Percentiles rank a stretch among this genome's conserved stretches.
phyloP scores from a whole-genome alignment of 2,888 invertebrate genomes.

The Stenodera caucasica region DNA sequence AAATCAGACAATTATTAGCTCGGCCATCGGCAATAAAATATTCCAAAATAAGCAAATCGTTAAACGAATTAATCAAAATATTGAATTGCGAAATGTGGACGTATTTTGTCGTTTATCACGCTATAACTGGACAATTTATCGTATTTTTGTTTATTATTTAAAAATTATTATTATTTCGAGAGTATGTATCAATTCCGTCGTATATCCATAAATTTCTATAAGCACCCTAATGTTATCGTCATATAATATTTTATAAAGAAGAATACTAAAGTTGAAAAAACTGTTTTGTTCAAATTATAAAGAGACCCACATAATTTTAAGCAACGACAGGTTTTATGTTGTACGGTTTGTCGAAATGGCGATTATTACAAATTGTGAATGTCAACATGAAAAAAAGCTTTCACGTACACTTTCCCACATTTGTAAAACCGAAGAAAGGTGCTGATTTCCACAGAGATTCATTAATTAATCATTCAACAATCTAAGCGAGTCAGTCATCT shows the following conservation, averaged over 20 bases:
- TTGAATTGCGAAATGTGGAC: background rate
- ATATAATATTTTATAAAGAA: constrained; percentile 5
- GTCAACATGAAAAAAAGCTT: background rate
- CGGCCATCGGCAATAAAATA: background rate
- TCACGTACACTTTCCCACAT: background rate
- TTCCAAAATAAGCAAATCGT: background rate
- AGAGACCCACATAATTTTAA: constrained; percentile 2
- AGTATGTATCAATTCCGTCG: background rate
- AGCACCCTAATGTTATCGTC: constrained; percentile 5
- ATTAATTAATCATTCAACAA: background rate
- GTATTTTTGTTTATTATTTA: background rate
- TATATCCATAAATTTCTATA: constrained; percentile 8
- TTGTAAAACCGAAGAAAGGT: background rate
- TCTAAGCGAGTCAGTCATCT: too few species aligned
- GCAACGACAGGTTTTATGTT: constrained; percentile 4
- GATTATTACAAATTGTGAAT: background rate
- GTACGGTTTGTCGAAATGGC: background rate
- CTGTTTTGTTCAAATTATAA: constrained; percentile 1
- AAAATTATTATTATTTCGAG: background rate
- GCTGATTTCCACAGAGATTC: background rate
- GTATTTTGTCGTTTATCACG: background rate
- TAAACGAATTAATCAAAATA: background rate
- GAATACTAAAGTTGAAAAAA: constrained; percentile 1
- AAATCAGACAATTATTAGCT: constrained; percentile 12
- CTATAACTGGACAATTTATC: constrained; percentile 3